phyloP scores from a whole-genome alignment of 2,797 vertebrate genomes.

The Mormyrops boulengeri region DNA sequence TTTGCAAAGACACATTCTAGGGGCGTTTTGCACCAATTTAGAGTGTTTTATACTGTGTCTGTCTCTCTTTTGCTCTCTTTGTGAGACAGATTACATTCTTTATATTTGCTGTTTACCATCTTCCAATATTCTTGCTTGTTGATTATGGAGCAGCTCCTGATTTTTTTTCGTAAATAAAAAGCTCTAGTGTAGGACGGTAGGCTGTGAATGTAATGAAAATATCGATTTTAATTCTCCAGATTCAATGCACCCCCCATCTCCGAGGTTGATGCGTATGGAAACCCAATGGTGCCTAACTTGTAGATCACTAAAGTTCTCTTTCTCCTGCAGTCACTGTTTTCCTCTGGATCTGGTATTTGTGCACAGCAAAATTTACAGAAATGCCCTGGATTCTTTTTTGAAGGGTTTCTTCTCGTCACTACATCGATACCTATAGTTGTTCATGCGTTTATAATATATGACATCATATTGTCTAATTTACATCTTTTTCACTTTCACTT shows the following conservation, averaged over 20 bases:
- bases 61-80: not conserved
- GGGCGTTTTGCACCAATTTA: not conserved
- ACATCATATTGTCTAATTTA: not conserved
- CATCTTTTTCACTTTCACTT: not conserved
- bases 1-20: not conserved
- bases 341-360: not conserved
- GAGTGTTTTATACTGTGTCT: not conserved
- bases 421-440: not conserved
- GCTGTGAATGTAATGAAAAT: slow-evolving; percentile 72
- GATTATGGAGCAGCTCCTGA: slow-evolving; percentile 13
- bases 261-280: slow-evolving; percentile 42
- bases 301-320: not conserved
- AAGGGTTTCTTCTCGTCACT: not conserved
- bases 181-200: slow-evolving; percentile 33
- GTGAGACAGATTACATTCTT: not conserved
- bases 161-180: slow-evolving; percentile 40
- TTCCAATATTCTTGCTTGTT: slow-evolving; percentile 57
- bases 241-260: slow-evolving; percentile 37
- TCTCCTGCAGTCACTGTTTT: not conserved
- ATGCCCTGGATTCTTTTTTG: not conserved
- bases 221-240: slow-evolving; percentile 77
- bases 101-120: slow-evolving; percentile 49
- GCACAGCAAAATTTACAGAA: not conserved
- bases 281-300: slow-evolving; percentile 6
- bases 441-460: not conserved